phyloP scores from a whole-genome alignment of 2,113 vertebrate species.

The Uropsilus gracilis region DNA sequence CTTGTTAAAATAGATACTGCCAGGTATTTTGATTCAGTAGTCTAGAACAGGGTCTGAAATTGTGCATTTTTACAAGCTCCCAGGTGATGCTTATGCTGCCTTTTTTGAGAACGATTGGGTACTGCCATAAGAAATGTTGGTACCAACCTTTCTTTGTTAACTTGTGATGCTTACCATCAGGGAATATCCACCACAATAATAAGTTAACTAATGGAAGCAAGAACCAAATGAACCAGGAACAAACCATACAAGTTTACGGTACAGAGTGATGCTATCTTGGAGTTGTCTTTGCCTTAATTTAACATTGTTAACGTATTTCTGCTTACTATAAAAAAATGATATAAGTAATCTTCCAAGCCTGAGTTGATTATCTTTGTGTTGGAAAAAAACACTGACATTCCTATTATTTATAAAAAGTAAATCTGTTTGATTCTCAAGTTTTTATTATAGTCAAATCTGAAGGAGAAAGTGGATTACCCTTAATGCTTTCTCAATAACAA shows the following conservation, averaged over 20 bases:
- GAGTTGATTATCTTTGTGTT: not conserved
- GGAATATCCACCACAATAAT: too few relatives aligned
- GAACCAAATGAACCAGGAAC: too few relatives aligned
- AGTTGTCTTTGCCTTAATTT: constrained; percentile 15
- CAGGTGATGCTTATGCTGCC: not conserved
- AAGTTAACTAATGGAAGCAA: too few relatives aligned
- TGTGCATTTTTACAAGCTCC: not conserved
- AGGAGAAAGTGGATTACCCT: too few relatives aligned
- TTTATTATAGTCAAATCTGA: not conserved
- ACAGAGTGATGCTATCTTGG: not conserved
- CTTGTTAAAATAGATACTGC: not conserved
- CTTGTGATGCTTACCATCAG: not conserved
- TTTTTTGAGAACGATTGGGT: not conserved
- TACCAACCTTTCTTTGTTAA: not conserved
- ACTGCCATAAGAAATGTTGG: not conserved
- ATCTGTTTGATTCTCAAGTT: not conserved
- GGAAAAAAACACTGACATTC: not conserved
- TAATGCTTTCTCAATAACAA: not conserved
- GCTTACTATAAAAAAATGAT: not conserved
- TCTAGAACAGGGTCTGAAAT: not conserved
- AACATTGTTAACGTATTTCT: not conserved
- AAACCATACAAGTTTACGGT: not conserved
- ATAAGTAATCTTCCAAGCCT: not conserved
- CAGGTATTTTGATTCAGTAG: not conserved
- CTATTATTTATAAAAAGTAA: constrained; percentile 43